These are phyloP conservation scores for Leontocebus nigricollis DNA, from an alignment of 2,797 vertebrate genomes.

Conservation along the genomic window DNA sequence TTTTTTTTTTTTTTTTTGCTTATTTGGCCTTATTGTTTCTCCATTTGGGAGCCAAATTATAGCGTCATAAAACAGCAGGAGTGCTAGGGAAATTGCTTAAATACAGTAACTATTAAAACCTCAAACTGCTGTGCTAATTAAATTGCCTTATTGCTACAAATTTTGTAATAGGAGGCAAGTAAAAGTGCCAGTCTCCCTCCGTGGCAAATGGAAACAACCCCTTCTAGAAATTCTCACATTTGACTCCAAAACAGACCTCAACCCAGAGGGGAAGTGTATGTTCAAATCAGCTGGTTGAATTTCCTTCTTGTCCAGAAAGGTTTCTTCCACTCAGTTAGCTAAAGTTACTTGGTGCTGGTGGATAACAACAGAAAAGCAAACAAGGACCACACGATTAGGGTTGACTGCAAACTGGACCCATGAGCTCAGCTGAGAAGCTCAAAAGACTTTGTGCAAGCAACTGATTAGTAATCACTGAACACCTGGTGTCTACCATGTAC, in stretches of 20 bases:
- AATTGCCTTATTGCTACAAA: conserved; percentile 77
- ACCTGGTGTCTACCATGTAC: not conserved
- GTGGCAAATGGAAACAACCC: not conserved
- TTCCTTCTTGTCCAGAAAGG: not conserved
- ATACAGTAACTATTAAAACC: conserved; percentile 79
- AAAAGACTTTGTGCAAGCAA: not conserved
- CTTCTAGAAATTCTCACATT: not conserved
- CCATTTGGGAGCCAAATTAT: conserved; percentile 80
- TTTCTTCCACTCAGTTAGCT: not conserved
- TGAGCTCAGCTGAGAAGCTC: conserved; percentile 28
- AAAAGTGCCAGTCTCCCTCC: conserved; percentile 69
- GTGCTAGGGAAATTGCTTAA: conserved; percentile 79
- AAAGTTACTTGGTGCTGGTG: not conserved
- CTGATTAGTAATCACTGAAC: not conserved
- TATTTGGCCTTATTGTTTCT: conserved; percentile 75
- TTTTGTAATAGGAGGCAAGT: conserved; percentile 76
- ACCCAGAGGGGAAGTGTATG: too few relatives aligned
- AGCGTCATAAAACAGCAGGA: conserved; percentile 77
- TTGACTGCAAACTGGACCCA: not conserved
- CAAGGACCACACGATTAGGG: not conserved
- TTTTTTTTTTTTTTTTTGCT: conserved; percentile 74
- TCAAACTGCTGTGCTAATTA: conserved; percentile 77
- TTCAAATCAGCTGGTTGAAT: not conserved
- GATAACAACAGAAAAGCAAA: not conserved
- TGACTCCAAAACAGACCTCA: not conserved